These are phyloP conservation scores for Empidonax traillii DNA, from an alignment of 2,113 vertebrate genomes.

Conservation along the genomic window DNA sequence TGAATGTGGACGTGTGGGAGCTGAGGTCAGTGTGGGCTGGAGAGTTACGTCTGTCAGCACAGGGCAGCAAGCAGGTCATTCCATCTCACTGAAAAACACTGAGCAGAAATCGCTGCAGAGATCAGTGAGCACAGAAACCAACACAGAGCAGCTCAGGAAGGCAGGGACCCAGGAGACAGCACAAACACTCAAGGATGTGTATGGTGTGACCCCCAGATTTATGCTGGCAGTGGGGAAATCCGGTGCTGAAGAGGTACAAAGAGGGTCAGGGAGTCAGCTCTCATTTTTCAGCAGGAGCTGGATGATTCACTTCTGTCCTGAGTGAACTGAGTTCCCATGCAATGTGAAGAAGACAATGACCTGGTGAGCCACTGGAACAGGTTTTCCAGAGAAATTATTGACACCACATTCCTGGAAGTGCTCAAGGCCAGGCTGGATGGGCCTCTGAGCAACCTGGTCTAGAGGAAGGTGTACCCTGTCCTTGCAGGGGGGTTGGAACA, in stretches of 20 bases:
- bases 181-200: neutral
- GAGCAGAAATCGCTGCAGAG: neutral
- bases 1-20: neutral
- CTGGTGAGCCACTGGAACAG: neutral
- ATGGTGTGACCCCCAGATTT: neutral
- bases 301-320: neutral
- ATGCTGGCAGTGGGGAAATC: neutral
- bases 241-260: neutral
- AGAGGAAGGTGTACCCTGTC: neutral
- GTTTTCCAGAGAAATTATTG: neutral
- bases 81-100: neutral
- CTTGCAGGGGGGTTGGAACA: neutral
- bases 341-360: neutral
- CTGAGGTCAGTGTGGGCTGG: neutral
- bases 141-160: neutral
- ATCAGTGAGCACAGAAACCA: neutral
- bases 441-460: neutral
- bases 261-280: neutral
- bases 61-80: neutral
- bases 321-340: neutral
- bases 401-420: neutral
- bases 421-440: rapidly evolving
- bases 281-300: neutral
- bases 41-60: neutral
- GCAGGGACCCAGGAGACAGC: neutral